phyloP scores from a whole-genome alignment of 1,140 invertebrate species.

The Pseudomyrmex gracilis region DNA sequence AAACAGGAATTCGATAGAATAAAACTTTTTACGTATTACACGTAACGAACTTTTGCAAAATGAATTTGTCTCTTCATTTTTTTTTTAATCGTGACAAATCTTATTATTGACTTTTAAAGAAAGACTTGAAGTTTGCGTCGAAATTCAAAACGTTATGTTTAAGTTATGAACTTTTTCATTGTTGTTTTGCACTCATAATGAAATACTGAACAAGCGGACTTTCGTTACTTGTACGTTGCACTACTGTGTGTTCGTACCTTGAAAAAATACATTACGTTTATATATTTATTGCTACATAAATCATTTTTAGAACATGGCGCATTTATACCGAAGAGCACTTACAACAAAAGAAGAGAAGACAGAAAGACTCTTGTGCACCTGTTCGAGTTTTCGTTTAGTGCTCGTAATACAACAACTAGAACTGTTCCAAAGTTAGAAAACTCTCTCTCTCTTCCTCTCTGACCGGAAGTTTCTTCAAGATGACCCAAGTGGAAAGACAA shows the following conservation, averaged over 20 bases:
- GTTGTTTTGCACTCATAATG: neutral
- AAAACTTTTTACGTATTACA: too few relatives aligned
- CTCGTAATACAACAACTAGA: conserved; percentile 9
- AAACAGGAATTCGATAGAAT: conserved; percentile 22
- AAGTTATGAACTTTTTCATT: too few relatives aligned
- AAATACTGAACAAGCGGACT: neutral
- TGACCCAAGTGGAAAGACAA: neutral
- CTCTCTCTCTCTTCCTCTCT: neutral
- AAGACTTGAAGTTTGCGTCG: neutral
- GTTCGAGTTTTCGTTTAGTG: conserved; percentile 17
- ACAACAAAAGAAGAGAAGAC: neutral
- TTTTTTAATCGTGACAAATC: too few relatives aligned
- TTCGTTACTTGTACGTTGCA: neutral
- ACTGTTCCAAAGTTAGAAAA: conserved; percentile 27
- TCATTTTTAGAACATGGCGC: neutral
- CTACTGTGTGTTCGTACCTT: neutral
- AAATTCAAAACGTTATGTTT: neutral
- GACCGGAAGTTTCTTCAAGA: conserved; percentile 47
- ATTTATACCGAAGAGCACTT: neutral
- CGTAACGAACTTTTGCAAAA: too few relatives aligned
- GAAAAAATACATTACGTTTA: neutral
- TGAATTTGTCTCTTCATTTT: too few relatives aligned
- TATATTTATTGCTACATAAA: conserved; percentile 10
- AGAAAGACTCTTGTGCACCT: conserved; percentile 11
- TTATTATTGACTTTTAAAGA: neutral